phyloP scores from a whole-genome alignment of 2,113 vertebrate species.

The Clarias batrachus region DNA sequence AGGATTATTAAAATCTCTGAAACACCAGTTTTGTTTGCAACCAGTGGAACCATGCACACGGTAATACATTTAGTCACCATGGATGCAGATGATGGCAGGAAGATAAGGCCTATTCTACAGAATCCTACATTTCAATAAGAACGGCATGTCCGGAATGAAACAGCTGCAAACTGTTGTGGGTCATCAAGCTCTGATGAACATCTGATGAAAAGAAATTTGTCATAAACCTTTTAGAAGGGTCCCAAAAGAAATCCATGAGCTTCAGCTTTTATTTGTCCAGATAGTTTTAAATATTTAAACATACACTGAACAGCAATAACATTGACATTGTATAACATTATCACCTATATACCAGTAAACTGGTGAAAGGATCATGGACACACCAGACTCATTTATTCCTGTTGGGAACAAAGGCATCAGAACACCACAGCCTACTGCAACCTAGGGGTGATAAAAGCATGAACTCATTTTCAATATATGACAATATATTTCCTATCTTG shows the following conservation, averaged over 20 bases:
- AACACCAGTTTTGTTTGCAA: not conserved
- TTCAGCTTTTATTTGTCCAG: not conserved
- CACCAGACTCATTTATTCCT: no score
- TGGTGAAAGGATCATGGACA: no score
- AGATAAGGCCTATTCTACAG: not conserved
- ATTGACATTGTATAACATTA: no score
- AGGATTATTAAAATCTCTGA: not conserved
- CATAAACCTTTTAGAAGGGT: not conserved
- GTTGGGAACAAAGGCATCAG: no score
- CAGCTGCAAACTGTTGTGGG: not conserved
- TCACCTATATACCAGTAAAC: no score
- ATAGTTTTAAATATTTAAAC: not conserved
- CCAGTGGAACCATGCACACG: not conserved
- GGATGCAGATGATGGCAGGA: not conserved
- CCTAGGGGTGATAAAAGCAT: no score
- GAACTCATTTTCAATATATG: no score
- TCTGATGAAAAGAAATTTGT: not conserved
- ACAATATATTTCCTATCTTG: no score
- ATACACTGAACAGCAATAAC: no score
- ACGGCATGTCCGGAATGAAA: not conserved
- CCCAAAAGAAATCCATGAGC: not conserved
- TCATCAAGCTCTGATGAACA: not conserved
- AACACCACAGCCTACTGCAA: no score
- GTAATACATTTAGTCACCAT: not conserved
- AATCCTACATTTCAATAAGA: not conserved